A percentile compares a stretch with the other conserved stretches of the same genome.
Conservation (phyloP, 2,888 invertebrate species). For the Antheraea assamensis region DNA sequence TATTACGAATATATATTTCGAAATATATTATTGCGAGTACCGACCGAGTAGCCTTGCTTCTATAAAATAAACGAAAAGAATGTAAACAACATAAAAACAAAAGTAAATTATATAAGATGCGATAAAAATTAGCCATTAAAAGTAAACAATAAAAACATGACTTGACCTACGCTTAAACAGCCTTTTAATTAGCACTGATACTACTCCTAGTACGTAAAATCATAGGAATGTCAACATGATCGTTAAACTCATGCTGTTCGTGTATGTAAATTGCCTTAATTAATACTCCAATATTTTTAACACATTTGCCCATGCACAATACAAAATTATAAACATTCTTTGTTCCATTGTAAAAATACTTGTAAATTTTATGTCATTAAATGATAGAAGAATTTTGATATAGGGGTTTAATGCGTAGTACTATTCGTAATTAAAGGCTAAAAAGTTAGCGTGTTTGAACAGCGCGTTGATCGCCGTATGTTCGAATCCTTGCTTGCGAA, state of each 20-base stretch:
- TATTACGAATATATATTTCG: background rate
- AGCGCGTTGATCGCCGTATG: no score
- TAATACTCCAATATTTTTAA: conserved; percentile 2
- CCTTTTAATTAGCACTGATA: conserved; percentile 7
- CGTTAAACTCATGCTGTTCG: conserved; percentile 1
- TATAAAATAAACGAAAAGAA: background rate
- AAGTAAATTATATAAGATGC: background rate
- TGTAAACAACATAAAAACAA: background rate
- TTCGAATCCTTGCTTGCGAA: no score
- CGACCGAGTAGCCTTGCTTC: background rate
- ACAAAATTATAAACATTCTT: conserved; percentile 1
- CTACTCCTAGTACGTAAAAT: conserved; percentile 1
- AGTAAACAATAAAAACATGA: conserved; percentile 4
- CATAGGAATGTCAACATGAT: conserved; percentile 9
- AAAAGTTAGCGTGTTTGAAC: no score
- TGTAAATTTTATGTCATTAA: background rate
- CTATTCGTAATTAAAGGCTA: no score
- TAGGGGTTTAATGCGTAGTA: no score
- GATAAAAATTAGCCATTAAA: background rate
- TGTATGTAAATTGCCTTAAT: conserved; percentile 10
- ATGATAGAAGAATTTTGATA: background rate
- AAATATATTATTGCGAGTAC: background rate
- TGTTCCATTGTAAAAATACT: background rate
- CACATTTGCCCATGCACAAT: conserved; percentile 5
- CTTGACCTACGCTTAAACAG: background rate